Base-by-base conservation (phyloP, 2,113 vertebrate genomes). In the Lagenorhynchus albirostris region DNA sequence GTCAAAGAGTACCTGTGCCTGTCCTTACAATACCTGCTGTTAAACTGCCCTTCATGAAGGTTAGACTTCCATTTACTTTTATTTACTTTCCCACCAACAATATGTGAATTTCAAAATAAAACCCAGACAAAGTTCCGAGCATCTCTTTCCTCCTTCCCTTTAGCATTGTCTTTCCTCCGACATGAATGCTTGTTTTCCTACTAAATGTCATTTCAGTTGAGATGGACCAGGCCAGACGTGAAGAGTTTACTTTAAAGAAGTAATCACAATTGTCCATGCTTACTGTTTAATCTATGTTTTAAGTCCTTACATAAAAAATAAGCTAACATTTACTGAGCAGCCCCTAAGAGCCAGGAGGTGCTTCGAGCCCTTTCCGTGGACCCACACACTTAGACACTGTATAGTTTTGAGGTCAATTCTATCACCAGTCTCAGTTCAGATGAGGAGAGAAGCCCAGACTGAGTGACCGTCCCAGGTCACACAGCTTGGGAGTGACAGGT, bases 241-340 rank as follows among this genome's bases (percentile, higher is more conserved):
- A 83, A 90, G 81, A 41, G 89, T 71, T 90, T n/a, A 87, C 94
- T 93, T 94, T 23, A 55, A 92, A 71, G 62, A 92, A 86, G 65
- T 70, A 36, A 83, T 83, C 62, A 38, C 26, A 15, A 62, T 67
- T 91, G 62, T 47, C 88, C 44, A 68, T 20, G 62, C 14, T 70
- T 60, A 60, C 9, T 23, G 70, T 31, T 91, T 73, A 73, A 93
- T 79, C 85, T 83, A 36, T 4, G 70, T 60, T 82, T 62, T 74
- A 88, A 84, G 92, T 44, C 87, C 41, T 96, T 44, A 29, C 14
- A 62, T 68, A 21, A 65, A 73, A 83, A 91, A 86, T n/a, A 71
- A 92, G 55, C 44, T 62, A 58, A 82, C 47, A 26, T 88, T 79
- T 44, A 87, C 76, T 25, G 50, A 84, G 76, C 58, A 53, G 47